Percentiles rank a stretch among this genome's conserved stretches.
These are phyloP conservation scores for Micrasema minimum DNA, from an alignment of 1,140 invertebrate genomes.

Conservation along the genomic window DNA sequence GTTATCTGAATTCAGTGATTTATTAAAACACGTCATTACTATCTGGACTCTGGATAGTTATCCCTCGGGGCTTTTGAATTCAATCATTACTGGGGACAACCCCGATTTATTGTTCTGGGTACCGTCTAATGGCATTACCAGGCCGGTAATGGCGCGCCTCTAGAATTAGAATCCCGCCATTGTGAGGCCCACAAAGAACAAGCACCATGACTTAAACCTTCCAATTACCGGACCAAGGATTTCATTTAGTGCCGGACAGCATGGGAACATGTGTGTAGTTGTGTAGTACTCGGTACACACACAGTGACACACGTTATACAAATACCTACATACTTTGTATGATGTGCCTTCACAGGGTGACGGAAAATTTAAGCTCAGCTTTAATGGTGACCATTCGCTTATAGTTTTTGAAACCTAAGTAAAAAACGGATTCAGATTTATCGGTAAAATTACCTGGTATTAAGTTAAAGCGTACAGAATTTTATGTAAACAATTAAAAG, in stretches of 20 bases:
- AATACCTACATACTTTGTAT: not conserved
- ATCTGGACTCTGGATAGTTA: not conserved
- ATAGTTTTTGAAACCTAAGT: no score
- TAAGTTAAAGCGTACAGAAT: no score
- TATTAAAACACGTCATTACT: not conserved
- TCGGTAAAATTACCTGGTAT: no score
- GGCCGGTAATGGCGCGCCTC: conserved; percentile 10
- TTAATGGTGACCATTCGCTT: no score
- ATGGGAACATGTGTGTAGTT: no score
- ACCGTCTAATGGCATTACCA: conserved; percentile 9
- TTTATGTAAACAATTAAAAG: no score
- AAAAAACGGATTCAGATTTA: no score
- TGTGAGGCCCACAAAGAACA: conserved; percentile 36
- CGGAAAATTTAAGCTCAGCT: no score
- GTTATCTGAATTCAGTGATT: no score
- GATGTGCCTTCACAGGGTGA: no score
- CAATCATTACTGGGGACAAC: conserved; percentile 17
- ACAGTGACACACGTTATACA: not conserved
- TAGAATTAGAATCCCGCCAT: conserved; percentile 27
- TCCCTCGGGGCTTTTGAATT: conserved; percentile 2
- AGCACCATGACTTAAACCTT: conserved; percentile 31
- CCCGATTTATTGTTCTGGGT: conserved; percentile 23
- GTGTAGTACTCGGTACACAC: no score
- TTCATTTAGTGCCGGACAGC: conserved; percentile 33
- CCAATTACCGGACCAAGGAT: conserved; percentile 41